Evolutionary conservation across 2,797 vertebrate genomes (phyloP).

Genomic region (Synanceia verrucosa): DNA sequence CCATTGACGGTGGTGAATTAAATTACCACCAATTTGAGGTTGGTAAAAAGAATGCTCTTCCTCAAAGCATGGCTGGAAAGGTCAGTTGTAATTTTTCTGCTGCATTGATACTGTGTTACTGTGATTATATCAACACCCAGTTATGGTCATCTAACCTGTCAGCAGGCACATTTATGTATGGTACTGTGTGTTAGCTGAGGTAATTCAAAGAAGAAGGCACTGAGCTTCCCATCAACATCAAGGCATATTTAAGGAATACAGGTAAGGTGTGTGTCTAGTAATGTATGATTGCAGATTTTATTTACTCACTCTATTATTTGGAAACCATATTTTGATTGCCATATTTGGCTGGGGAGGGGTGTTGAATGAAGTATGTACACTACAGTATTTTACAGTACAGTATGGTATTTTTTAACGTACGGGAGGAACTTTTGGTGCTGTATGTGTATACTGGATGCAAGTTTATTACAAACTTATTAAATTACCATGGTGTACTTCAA

Average conservation of each 20-base stretch:
- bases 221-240: neutral
- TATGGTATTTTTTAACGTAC: neutral
- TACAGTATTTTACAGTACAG: neutral
- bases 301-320: neutral
- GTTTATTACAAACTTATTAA: constrained; percentile 38
- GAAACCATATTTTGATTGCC: neutral
- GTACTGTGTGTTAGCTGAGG: neutral
- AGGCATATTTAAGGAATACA: neutral
- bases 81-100: neutral
- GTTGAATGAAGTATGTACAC: neutral
- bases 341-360: neutral
- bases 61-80: neutral
- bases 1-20: neutral
- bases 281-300: neutral
- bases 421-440: neutral
- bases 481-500: constrained; percentile 24
- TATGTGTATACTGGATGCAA: no score
- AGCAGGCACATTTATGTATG: neutral
- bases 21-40: neutral
- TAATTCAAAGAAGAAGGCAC: neutral
- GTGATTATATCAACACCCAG: neutral
- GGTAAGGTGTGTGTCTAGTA: neutral
- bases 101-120: neutral
- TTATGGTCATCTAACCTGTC: neutral
- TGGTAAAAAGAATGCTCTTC: neutral